Base-by-base conservation (phyloP, 1,140 invertebrate genomes). In the Cherax destructor region DNA sequence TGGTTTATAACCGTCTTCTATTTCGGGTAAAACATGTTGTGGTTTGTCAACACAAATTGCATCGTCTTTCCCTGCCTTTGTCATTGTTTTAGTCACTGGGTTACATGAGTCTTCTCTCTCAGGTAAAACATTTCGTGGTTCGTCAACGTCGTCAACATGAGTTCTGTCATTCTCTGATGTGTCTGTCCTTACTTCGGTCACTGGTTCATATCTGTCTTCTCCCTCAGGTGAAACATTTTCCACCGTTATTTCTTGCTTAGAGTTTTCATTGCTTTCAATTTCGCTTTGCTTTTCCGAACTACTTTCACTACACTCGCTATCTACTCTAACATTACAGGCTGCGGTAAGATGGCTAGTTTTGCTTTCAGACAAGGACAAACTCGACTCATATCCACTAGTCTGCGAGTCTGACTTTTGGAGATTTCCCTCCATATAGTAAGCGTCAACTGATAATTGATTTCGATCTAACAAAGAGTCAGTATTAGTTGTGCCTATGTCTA, bases 401-500 rank as follows among this genome's bases (percentile, higher is more conserved):
- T 90, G 88, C 6, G 88, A 90, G 41, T 90, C 88, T n/a, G 88
- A 90, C 13, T 90, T 90, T 30, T 90, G 88, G n/a, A 90, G 41
- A 50, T 78, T 78, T 30, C 74, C 41, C 56, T 84, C 88, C 21
- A 72, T 74, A 21, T 85, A 59, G n/a, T 81, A 65, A 76, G 11
- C 65, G 49, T 69, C 49, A 74, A 50, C 24, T 18, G 47, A 85
- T 49, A 69, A 74, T 10, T 81, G 79, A 59, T 59, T 81, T 56
- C 50, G 79, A 59, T 72, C 83, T 85, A 69, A n/a, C 11, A 72
- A 50, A 85, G n/a, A n/a, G n/a, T 85, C 69, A 47, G 41, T 76
- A n/a, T 80, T 88, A 80, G 77, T 80, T 41, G 59, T 49, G 56
- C 41, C 77, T 88, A 88, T 50, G 47, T 78, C 86, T 87, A 87